Evolutionary conservation across 2,113 vertebrate genomes (phyloP).

Genomic region (Pycnonotus jocosus): DNA sequence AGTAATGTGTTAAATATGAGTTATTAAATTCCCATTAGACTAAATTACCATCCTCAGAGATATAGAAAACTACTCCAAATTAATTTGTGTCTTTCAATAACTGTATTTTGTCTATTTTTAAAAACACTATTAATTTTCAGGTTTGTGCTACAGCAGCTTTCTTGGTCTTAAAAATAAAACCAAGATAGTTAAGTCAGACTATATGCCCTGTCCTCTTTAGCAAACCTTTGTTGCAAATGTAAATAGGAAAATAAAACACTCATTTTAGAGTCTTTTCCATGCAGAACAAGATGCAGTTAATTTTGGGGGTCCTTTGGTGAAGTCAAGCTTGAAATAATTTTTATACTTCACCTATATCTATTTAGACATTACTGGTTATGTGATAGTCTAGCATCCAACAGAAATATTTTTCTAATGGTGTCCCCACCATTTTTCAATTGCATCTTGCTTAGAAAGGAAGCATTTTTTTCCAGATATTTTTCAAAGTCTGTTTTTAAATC

Average conservation of each 20-base stretch:
- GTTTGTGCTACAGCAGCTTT: background rate
- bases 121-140: background rate
- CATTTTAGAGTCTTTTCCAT: background rate
- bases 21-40: constrained; percentile 80
- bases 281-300: background rate
- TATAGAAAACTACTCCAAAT: constrained; percentile 52
- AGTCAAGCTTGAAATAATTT: background rate
- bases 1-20: constrained; percentile 76
- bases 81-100: constrained; percentile 64
- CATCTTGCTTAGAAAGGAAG: background rate
- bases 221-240: background rate
- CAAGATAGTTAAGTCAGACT: background rate
- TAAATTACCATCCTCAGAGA: constrained; percentile 73
- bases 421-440: background rate
- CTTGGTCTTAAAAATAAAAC: background rate
- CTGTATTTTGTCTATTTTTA: constrained; percentile 31
- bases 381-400: background rate
- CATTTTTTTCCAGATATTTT: background rate
- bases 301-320: background rate
- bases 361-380: background rate
- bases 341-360: background rate
- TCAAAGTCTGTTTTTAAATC: background rate
- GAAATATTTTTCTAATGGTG: background rate
- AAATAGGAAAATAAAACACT: background rate
- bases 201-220: background rate